These are phyloP conservation scores for Acrossocheilus fasciatus DNA, from an alignment of 2,797 vertebrate genomes.

Conservation along the genomic window DNA sequence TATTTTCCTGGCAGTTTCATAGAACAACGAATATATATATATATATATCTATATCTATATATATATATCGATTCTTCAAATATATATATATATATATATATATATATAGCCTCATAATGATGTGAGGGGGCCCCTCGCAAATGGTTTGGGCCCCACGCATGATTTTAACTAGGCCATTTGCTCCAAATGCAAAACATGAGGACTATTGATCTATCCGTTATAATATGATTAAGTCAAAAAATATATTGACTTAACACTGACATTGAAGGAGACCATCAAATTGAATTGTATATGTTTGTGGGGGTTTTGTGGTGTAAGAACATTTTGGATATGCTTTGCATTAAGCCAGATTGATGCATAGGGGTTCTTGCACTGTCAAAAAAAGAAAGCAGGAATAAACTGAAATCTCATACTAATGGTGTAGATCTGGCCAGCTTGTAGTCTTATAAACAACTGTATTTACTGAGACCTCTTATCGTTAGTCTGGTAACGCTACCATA, in stretches of 20 bases:
- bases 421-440: slow-evolving; percentile 44
- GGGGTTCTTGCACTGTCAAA: slow-evolving; percentile 3
- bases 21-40: too few species aligned
- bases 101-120: background rate
- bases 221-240: slow-evolving; percentile 22
- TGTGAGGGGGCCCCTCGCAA: background rate
- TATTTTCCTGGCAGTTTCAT: background rate
- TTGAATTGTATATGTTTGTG: background rate
- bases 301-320: background rate
- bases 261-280: slow-evolving; percentile 11
- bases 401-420: slow-evolving; percentile 49
- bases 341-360: slow-evolving; percentile 40
- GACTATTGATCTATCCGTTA: slow-evolving; percentile 47
- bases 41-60: too few species aligned
- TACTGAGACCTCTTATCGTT: slow-evolving; percentile 60
- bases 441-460: slow-evolving; percentile 51
- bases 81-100: background rate
- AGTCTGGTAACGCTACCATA: slow-evolving; percentile 54
- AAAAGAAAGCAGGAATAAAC: slow-evolving; percentile 32
- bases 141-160: background rate
- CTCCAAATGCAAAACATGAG: slow-evolving; percentile 52
- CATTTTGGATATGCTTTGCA: slow-evolving; percentile 29
- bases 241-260: slow-evolving; percentile 17
- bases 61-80: background rate
- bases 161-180: slow-evolving; percentile 58